These are phyloP conservation scores for Malacoraja senta DNA, from an alignment of 2,797 vertebrate genomes.

Conservation along the genomic window DNA sequence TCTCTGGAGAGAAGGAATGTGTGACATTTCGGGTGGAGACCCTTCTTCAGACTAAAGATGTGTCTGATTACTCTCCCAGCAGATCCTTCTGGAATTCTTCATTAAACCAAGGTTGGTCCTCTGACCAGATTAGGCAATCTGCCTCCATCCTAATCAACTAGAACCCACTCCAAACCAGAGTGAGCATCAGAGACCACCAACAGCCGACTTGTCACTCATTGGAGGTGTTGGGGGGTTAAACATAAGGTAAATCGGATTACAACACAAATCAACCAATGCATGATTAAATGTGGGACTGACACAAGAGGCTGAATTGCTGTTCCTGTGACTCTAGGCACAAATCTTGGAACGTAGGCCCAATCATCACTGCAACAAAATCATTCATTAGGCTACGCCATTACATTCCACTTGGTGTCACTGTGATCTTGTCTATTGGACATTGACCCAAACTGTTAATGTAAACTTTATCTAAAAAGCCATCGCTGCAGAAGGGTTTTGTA, in stretches of 20 bases:
- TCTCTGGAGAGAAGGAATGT: too few species aligned
- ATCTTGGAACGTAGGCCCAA: background rate
- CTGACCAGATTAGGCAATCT: too few species aligned
- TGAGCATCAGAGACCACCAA: too few species aligned
- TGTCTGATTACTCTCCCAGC: too few species aligned
- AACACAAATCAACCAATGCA: background rate
- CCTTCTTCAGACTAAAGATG: too few species aligned
- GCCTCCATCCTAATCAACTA: too few species aligned
- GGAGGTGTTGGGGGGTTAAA: background rate
- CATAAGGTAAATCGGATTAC: too few species aligned
- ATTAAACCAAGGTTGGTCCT: too few species aligned
- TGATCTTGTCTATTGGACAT: slow-evolving; percentile 14
- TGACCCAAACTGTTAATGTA: background rate
- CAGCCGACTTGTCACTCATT: too few species aligned
- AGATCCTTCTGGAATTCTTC: too few species aligned
- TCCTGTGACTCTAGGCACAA: background rate
- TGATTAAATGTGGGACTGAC: background rate
- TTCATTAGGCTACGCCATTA: background rate
- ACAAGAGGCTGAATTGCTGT: background rate
- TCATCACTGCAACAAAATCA: background rate
- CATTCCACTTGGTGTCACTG: slow-evolving; percentile 34
- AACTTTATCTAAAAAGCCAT: background rate
- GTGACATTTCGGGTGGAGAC: too few species aligned
- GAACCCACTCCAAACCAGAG: too few species aligned
- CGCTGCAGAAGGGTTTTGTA: background rate